phyloP scores from a whole-genome alignment of 2,797 vertebrate species.

The Salmo trutta region DNA sequence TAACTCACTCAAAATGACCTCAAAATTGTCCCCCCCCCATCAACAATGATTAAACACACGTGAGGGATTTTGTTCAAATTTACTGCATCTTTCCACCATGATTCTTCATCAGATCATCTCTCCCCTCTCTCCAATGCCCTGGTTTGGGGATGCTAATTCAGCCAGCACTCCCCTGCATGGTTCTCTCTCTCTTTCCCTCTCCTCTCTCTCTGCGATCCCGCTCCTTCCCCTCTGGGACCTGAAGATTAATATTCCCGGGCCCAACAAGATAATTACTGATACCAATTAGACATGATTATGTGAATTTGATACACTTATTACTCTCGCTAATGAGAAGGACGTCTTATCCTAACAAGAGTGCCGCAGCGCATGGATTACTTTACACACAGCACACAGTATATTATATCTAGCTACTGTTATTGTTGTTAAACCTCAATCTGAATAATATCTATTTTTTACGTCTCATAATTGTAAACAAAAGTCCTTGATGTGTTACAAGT shows the following conservation, averaged over 20 bases:
- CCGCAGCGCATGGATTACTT: slow-evolving; percentile 80
- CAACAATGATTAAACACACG: no score
- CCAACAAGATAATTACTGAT: slow-evolving; percentile 98
- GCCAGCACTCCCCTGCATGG: slow-evolving; percentile 18
- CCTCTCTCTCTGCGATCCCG: slow-evolving; percentile 61
- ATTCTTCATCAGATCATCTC: slow-evolving; percentile 24
- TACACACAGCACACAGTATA: slow-evolving; percentile 57
- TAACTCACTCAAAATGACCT: no score
- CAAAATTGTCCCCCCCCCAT: no score
- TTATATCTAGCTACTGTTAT: slow-evolving; percentile 72
- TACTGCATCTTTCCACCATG: no score
- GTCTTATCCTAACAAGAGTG: slow-evolving; percentile 85
- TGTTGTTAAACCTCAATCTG: slow-evolving; percentile 65
- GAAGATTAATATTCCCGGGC: slow-evolving; percentile 94
- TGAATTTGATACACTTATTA: slow-evolving; percentile 95
- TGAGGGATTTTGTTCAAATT: no score
- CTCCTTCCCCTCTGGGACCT: slow-evolving; percentile 84
- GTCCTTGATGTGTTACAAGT: slow-evolving; percentile 34
- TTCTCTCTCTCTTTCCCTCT: neutral
- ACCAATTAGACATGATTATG: slow-evolving; percentile 99
- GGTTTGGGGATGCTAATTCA: slow-evolving; percentile 47
- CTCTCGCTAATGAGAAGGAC: slow-evolving; percentile 88
- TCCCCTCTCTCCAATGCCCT: slow-evolving; percentile 60
- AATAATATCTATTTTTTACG: slow-evolving; percentile 59
- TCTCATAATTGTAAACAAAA: slow-evolving; percentile 61